A percentile compares a stretch with the other conserved stretches of the same genome.
These are phyloP conservation scores for Tragelaphus buxtoni DNA, from an alignment of 2,113 vertebrate genomes.

Conservation along the genomic window DNA sequence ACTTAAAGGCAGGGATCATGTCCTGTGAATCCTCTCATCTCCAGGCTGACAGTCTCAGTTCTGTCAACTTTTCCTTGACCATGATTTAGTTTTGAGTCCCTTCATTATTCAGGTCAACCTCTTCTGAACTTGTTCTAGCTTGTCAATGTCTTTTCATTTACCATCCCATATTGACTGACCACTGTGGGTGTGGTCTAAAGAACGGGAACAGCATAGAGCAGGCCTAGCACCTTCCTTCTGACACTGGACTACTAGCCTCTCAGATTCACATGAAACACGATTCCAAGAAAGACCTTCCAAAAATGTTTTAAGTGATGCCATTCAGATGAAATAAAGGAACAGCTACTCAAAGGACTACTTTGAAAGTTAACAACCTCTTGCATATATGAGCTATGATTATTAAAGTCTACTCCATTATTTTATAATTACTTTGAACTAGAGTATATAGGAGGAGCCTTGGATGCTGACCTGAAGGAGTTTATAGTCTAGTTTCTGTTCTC, in stretches of 20 bases:
- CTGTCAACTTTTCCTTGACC: background rate
- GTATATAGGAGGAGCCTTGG: background rate
- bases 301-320: background rate
- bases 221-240: background rate
- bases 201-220: background rate
- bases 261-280: background rate
- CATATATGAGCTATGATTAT: background rate
- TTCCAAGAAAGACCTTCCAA: background rate
- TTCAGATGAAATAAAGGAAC: background rate
- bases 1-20: background rate
- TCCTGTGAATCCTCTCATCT: background rate
- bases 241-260: background rate
- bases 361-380: background rate
- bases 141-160: background rate
- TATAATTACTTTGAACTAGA: background rate
- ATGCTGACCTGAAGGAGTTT: background rate
- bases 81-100: background rate
- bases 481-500: background rate
- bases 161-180: background rate
- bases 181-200: background rate
- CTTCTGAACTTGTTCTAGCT: background rate
- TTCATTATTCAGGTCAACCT: background rate
- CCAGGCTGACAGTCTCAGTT: background rate
- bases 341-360: background rate
- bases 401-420: background rate